Percentiles rank a stretch among this genome's conserved stretches.
phyloP scores from a whole-genome alignment of 2,888 invertebrate species.

The Tenthredo mesomela region DNA sequence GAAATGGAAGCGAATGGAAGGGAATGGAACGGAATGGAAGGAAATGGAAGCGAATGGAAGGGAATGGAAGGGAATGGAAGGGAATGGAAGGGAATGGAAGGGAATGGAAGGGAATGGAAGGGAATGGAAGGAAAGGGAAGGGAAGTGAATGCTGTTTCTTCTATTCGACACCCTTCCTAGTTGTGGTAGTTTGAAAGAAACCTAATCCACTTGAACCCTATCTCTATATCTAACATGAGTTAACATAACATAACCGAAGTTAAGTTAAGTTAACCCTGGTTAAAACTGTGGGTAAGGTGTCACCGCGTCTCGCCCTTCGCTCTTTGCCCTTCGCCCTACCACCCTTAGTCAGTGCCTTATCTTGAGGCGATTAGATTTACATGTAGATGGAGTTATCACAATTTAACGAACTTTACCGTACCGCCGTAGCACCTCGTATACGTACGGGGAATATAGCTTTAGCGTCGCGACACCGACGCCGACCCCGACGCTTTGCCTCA shows the following conservation, averaged over 20 bases:
- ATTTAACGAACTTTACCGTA: conserved; percentile 69
- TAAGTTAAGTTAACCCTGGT: conserved; percentile 37
- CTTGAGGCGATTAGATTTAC: conserved; percentile 72
- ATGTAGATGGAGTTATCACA: conserved; percentile 73
- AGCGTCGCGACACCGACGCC: not conserved
- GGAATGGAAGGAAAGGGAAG: too few relatives aligned
- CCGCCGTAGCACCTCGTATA: not conserved
- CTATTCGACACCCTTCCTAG: not conserved
- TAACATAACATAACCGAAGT: conserved; percentile 26
- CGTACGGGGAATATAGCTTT: not conserved
- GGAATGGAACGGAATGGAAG: too few relatives aligned
- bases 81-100: too few relatives aligned
- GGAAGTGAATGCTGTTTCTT: not conserved
- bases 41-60: too few relatives aligned
- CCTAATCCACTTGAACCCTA: conserved; percentile 8
- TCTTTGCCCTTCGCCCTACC: conserved; percentile 52
- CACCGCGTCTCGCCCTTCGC: not conserved
- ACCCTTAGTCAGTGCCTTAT: conserved; percentile 61
- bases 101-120: too few relatives aligned
- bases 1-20: too few relatives aligned
- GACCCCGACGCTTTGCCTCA: not conserved
- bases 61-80: too few relatives aligned
- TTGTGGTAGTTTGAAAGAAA: not conserved
- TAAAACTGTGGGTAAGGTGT: conserved; percentile 46
- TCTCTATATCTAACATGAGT: not conserved